These are phyloP conservation scores for Ammodytes dubius DNA, from an alignment of 2,113 vertebrate species.

Conservation along the genomic window DNA sequence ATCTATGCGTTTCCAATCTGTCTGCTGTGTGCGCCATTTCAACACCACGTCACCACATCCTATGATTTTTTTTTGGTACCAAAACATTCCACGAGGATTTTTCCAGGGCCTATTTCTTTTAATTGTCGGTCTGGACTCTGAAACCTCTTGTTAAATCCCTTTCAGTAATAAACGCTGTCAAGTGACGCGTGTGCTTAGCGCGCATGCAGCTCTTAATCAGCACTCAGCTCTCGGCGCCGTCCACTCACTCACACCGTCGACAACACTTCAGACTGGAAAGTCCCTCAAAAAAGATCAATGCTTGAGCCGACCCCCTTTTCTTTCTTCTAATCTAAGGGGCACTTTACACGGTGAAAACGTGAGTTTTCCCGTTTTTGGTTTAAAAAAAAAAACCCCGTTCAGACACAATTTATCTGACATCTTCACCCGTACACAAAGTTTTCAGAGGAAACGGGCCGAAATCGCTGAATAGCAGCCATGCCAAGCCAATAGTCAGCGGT, in stretches of 20 bases:
- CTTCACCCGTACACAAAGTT: too few relatives aligned
- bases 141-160: constrained; percentile 3
- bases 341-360: too few relatives aligned
- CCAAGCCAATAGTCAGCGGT: too few relatives aligned
- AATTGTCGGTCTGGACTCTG: not conserved
- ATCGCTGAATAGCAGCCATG: too few relatives aligned
- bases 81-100: not conserved
- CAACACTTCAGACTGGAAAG: constrained; percentile 71
- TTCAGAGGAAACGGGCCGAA: too few relatives aligned
- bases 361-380: too few relatives aligned
- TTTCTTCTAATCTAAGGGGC: too few relatives aligned
- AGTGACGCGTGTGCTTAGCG: constrained; percentile 62
- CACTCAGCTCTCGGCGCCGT: constrained; percentile 54
- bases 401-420: too few relatives aligned
- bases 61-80: not conserved
- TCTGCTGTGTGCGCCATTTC: constrained; percentile 6
- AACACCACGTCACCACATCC: not conserved
- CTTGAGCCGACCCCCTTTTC: constrained; percentile 28
- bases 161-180: constrained; percentile 61
- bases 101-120: not conserved
- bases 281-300: constrained; percentile 76
- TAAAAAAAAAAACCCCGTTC: too few relatives aligned
- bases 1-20: constrained; percentile 2
- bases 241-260: constrained; percentile 59
- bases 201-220: constrained; percentile 68